These are phyloP conservation scores for Entelurus aequoreus DNA, from an alignment of 2,113 vertebrate genomes.

Conservation along the genomic window DNA sequence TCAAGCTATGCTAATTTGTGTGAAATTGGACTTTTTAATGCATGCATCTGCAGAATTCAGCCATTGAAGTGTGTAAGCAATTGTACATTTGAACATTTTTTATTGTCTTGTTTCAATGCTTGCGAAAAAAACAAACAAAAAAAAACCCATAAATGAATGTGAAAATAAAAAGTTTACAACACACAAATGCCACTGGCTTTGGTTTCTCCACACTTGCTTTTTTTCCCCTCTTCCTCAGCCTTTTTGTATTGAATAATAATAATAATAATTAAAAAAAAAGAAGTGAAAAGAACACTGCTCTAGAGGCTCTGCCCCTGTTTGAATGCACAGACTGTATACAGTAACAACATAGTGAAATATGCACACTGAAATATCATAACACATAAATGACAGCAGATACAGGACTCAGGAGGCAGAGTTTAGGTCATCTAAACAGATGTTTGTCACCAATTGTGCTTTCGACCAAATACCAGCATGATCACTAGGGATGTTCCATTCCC, in stretches of 20 bases:
- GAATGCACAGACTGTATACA: slow-evolving; percentile 84
- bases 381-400: slow-evolving; percentile 78
- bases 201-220: slow-evolving; percentile 77
- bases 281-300: slow-evolving; percentile 61
- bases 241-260: slow-evolving; percentile 42
- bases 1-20: slow-evolving; percentile 8
- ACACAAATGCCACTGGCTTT: slow-evolving; percentile 75
- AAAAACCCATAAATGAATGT: slow-evolving; percentile 66
- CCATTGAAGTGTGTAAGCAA: slow-evolving; percentile 64
- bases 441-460: slow-evolving; percentile 80
- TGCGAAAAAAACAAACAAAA: slow-evolving; percentile 17
- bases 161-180: slow-evolving; percentile 71
- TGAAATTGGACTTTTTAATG: slow-evolving; percentile 5
- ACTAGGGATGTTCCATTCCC: too few species aligned
- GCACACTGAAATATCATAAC: slow-evolving; percentile 72
- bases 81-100: slow-evolving; percentile 68
- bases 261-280: slow-evolving; percentile 52
- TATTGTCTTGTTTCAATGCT: slow-evolving; percentile 70
- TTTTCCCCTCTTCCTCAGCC: slow-evolving; percentile 50
- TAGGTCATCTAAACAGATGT: slow-evolving; percentile 56
- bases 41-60: neutral
- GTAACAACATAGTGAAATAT: slow-evolving; percentile 81
- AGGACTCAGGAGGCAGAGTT: slow-evolving; percentile 66
- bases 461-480: slow-evolving; percentile 75
- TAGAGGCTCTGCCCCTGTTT: slow-evolving; percentile 88